Base-by-base conservation (phyloP, 1,140 invertebrate genomes). In the Artemia franciscana region DNA sequence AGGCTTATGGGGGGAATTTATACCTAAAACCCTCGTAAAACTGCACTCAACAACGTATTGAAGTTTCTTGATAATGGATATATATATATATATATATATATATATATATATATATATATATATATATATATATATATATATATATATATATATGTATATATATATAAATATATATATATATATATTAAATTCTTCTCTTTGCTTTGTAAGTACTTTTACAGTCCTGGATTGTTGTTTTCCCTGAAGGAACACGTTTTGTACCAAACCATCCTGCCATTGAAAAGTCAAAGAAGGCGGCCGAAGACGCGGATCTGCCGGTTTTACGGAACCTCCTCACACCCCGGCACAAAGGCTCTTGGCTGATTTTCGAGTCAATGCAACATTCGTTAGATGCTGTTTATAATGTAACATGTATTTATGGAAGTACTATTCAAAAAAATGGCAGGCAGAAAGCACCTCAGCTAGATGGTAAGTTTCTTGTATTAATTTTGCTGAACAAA, bases 141-240 rank as follows among this genome's bases (percentile, higher is more conserved):
- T n/a, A n/a, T n/a, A n/a, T n/a, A n/a, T n/a, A n/a, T n/a, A n/a
- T n/a, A n/a, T n/a, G n/a, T n/a, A n/a, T n/a, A n/a, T n/a, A n/a
- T n/a, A n/a, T n/a, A n/a, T n/a, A n/a, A n/a, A n/a, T n/a, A n/a
- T n/a, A n/a, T n/a, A n/a, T n/a, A n/a, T n/a, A n/a, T n/a, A n/a
- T n/a, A n/a, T n/a, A n/a, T n/a, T n/a, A n/a, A n/a, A n/a, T n/a
- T n/a, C n/a, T n/a, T n/a, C n/a, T n/a, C n/a, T n/a, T n/a, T n/a
- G n/a, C n/a, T n/a, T n/a, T n/a, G n/a, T n/a, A n/a, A n/a, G n/a
- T n/a, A n/a, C n/a, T 24, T 56, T 28, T 60, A 5, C 66, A 78
- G 73, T 73, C 74, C 28, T 80, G 79, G 78, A 65, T 80, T 65
- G 71, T 78, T 2, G 72, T 80, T 26, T 80, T 79, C 66, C 79